Base-by-base conservation (phyloP, 2,113 vertebrate species). In the Trogon surrucura region DNA sequence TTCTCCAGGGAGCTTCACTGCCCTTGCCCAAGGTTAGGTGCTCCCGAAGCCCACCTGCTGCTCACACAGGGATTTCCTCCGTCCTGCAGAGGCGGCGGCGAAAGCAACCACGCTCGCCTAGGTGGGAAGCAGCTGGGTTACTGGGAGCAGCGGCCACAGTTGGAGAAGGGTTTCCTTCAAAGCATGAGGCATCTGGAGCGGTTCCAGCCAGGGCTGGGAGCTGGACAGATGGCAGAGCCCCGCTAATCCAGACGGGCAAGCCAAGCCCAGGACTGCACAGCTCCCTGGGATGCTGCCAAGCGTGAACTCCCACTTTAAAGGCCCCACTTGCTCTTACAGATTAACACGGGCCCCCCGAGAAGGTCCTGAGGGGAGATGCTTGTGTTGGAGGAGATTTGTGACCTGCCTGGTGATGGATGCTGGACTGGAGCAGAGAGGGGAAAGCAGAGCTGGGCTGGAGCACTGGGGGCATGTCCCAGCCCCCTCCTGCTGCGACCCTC, bases 161-260 rank as follows among this genome's bases (percentile, higher is more conserved):
- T 0, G 2, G 61, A 65, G 48, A 74, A 93, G 57, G 78, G 84
- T 56, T 95, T 91, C 82, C 92, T 80, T 89, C 88, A 75, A 95
- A 91, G 95, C 18, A 2, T 0, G 5, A 72, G 70, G 90, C 11
- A 8, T n/a, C 87, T 89, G 92, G 90, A 95, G 93, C 92, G 21
- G 66, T 11, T 95, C 90, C 95, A 95, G 92, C 22, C 38, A 3
- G 70, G 47, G 26, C 69, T 75, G 89, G 48, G 74, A 75, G 57
- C 78, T 61, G 93, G 85, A 94, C 90, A 96, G 90, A 96, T 80
- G 94, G 96, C 81, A 95, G 88, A 91, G 90, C 92, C 93, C 74
- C 0, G 0, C 82, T 95, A 65, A 93, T 82, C 70, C 86, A 91
- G 60, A 15, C 4, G 0, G 86, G 51, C 69, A 36, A 62, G 87